These are phyloP conservation scores for Australoheros scitulus DNA, from an alignment of 2,113 vertebrate genomes.

Conservation along the genomic window DNA sequence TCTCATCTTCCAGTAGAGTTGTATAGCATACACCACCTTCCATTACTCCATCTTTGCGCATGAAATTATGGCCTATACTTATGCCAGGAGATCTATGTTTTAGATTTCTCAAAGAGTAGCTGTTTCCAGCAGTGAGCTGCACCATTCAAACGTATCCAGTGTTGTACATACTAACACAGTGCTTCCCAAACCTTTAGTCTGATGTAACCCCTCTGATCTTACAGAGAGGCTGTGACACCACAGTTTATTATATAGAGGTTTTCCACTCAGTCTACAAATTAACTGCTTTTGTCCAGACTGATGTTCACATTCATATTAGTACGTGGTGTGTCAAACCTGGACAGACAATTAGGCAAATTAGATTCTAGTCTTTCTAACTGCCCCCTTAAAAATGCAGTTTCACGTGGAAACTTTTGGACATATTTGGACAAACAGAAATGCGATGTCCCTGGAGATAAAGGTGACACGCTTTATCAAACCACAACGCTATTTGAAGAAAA, in stretches of 20 bases:
- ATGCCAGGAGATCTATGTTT: slow-evolving; percentile 9
- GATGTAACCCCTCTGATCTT: background rate
- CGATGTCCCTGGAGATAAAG: too few species aligned
- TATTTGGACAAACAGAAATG: background rate
- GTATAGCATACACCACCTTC: slow-evolving; percentile 40
- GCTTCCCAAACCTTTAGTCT: background rate
- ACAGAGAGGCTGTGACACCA: background rate
- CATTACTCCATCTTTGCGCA: slow-evolving; percentile 55
- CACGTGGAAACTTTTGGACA: background rate
- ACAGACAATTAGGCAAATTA: background rate
- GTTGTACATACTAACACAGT: background rate
- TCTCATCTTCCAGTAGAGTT: slow-evolving; percentile 63
- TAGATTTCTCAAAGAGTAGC: background rate
- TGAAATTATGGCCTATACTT: slow-evolving; percentile 26
- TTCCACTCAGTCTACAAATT: background rate
- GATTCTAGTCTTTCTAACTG: background rate
- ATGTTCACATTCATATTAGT: too few species aligned
- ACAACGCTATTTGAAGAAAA: background rate
- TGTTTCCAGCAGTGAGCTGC: background rate
- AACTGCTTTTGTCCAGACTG: background rate
- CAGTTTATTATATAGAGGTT: background rate
- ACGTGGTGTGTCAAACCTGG: background rate
- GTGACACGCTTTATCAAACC: background rate
- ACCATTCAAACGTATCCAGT: background rate
- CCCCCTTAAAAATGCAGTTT: background rate